Evolutionary conservation across 92 coral and sea anemone genomes (phyloP).

Genomic region (Porites rus): DNA sequence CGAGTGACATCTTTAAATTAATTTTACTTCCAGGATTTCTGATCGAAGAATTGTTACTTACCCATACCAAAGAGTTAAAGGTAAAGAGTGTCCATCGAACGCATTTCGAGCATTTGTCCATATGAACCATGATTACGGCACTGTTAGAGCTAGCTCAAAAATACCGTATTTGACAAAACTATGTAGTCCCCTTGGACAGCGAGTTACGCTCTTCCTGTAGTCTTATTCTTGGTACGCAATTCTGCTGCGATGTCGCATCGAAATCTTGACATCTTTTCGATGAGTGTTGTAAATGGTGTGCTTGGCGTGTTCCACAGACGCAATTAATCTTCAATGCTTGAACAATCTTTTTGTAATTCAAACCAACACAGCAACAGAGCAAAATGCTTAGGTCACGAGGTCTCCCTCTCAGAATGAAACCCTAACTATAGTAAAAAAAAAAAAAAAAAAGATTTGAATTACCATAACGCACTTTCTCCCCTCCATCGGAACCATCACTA

Average conservation of each 20-base stretch:
- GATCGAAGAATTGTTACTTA: slow-evolving; percentile 12
- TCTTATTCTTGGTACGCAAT: background rate
- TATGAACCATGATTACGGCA: slow-evolving; percentile 47
- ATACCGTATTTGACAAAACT: background rate
- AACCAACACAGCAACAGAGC: background rate
- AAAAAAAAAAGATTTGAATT: background rate
- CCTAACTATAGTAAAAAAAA: background rate
- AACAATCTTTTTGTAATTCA: slow-evolving; percentile 19
- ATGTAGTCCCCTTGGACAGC: background rate
- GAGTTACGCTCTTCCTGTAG: background rate
- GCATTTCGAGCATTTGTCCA: slow-evolving; percentile 56
- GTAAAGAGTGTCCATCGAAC: slow-evolving; percentile 68
- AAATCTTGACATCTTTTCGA: background rate
- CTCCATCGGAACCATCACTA: background rate
- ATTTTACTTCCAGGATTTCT: background rate
- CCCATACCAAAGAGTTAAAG: slow-evolving; percentile 61
- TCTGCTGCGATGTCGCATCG: background rate
- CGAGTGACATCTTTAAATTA: background rate
- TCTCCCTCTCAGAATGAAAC: background rate
- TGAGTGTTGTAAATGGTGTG: background rate
- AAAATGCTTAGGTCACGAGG: background rate
- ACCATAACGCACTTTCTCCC: background rate
- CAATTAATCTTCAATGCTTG: background rate
- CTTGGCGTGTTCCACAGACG: background rate
- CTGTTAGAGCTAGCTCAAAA: background rate